A percentile compares a stretch with the other conserved stretches of the same genome.
These are phyloP conservation scores for Archips crataeganus DNA, from an alignment of 2,888 invertebrate genomes.

Conservation along the genomic window DNA sequence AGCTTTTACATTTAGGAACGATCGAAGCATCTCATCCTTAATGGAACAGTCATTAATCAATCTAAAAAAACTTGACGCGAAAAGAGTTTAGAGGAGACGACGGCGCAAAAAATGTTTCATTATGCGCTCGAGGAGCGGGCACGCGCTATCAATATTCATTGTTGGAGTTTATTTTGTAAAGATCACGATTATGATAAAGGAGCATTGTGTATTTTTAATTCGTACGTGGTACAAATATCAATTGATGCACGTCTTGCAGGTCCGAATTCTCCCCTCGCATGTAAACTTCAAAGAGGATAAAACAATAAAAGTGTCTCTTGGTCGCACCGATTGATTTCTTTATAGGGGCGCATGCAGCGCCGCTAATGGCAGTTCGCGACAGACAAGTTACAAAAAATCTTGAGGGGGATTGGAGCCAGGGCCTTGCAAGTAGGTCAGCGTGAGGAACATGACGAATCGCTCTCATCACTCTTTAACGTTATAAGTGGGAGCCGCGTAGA, in stretches of 20 bases:
- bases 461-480: conserved; percentile 72
- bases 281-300: conserved; percentile 56
- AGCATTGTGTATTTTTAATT: conserved; percentile 22
- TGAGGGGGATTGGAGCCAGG: conserved; percentile 46
- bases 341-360: conserved; percentile 57
- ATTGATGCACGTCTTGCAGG: neutral
- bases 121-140: conserved; percentile 55
- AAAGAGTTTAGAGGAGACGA: conserved; percentile 63
- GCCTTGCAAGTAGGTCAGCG: conserved; percentile 73
- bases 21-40: conserved; percentile 58
- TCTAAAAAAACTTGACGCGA: conserved; percentile 64
- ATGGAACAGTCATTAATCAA: conserved; percentile 69
- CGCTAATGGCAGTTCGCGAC: conserved; percentile 57
- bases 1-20: conserved; percentile 55
- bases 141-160: conserved; percentile 61
- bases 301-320: conserved; percentile 63
- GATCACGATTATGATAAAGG: conserved; percentile 36
- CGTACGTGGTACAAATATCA: conserved; percentile 5
- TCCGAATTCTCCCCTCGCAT: conserved; percentile 23
- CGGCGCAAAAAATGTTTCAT: conserved; percentile 63
- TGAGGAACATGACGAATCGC: conserved; percentile 77
- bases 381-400: conserved; percentile 61
- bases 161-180: conserved; percentile 43
- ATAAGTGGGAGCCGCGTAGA: conserved; percentile 64
- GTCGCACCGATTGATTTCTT: conserved; percentile 67